Evolutionary conservation across 2,113 vertebrate genomes (phyloP).

Genomic region (Epinephelus fuscoguttatus): DNA sequence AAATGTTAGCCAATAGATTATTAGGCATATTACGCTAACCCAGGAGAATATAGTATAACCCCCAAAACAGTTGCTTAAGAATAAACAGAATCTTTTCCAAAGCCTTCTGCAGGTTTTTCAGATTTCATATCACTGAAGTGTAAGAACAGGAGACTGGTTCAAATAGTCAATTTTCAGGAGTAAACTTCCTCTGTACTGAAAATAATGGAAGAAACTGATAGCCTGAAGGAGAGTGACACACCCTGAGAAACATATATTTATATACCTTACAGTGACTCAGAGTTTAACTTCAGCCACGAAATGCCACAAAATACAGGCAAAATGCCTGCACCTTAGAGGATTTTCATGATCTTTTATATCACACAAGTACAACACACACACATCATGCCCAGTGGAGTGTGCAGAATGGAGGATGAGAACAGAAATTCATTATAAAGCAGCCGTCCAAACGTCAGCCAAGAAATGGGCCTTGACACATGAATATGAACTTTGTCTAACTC

Average conservation of each 20-base stretch:
- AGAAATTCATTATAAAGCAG: conserved; percentile 71
- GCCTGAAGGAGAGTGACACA: conserved; percentile 7
- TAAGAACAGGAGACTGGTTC: conserved; percentile 1
- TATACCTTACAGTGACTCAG: neutral
- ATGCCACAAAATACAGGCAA: conserved; percentile 48
- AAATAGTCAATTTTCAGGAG: conserved; percentile 14
- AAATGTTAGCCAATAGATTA: neutral
- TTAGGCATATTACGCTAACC: neutral
- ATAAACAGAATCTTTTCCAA: neutral
- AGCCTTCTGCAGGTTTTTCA: neutral
- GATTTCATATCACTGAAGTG: neutral
- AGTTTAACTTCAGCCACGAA: conserved; percentile 38
- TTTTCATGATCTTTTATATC: conserved; percentile 52
- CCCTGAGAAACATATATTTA: neutral
- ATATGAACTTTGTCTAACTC: conserved; percentile 69
- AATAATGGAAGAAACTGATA: conserved; percentile 8
- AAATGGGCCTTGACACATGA: conserved; percentile 54
- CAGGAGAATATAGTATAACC: neutral
- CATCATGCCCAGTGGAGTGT: conserved; percentile 52
- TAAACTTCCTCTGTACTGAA: conserved; percentile 9
- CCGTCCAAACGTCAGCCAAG: conserved; percentile 20
- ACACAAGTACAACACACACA: conserved; percentile 31
- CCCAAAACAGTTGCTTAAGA: neutral
- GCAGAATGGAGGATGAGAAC: conserved; percentile 62
- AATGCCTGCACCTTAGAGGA: conserved; percentile 40